Evolutionary conservation across 1,140 invertebrate species (phyloP), one percentile per base, ranked within the genome.

Genomic region (Drosophila repletoides): DNA sequence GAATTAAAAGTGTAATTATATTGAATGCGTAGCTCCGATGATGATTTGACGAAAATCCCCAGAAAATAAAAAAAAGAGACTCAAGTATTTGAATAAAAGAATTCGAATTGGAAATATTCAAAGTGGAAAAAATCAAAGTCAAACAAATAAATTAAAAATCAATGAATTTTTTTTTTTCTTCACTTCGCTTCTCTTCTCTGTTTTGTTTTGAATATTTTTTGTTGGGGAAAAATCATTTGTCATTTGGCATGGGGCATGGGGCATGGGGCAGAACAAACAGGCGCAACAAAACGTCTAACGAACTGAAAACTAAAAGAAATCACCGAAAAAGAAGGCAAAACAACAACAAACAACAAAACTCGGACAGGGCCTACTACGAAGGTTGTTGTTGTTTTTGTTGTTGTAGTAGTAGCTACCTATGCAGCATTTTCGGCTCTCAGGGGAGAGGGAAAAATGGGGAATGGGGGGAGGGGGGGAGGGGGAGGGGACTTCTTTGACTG

Each of bases 1-100:
- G 74, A 88, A 88, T 84, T 88, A 88, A 84, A 73, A 88, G 77
- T 71, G 70, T 88, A 88, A 88, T 88, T 88, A 88, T 79, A 68
- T 86, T 76, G 55, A 84, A 72, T 83, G 77, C 74, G 76, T 81
- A 81, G 67, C 64, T 58, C 15, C 52, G n/a, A 38, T 41, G 40
- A 84, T 84, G 80, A 84, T 59, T 86, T 76, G 80, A 86, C 75
- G 52, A 59, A 73, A 81, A 65, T 46, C 41, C 43, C 17, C 49
- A 70, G 45, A 69, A 59, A 55, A 34, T 7, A 22, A 40, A 48
- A 43, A 49, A 5, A 43, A 36, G 21, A 58, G 24, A 34, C 1
- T 9, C n/a, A n/a, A n/a, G n/a, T 10, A 52, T 52, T 67, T 29
- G 24, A 61, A 41, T 24, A 28, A 28, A 31, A 56, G 68, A 77